These are phyloP conservation scores for Caloenas nicobarica DNA, from an alignment of 2,113 vertebrate species.

Conservation along the genomic window DNA sequence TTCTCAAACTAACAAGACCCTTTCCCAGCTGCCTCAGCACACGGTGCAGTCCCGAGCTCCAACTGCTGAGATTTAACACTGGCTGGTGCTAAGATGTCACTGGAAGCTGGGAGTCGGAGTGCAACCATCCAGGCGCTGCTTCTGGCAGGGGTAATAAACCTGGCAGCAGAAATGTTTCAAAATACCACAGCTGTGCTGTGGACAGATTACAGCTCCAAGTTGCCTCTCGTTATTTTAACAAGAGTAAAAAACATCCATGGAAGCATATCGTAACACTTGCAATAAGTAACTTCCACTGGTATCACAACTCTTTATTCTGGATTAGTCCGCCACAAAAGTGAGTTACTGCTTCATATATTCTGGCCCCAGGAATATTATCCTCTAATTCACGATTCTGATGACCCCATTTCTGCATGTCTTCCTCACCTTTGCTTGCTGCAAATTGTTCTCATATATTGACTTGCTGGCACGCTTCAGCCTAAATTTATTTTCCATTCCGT, in stretches of 20 bases:
- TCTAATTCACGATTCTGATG: background rate
- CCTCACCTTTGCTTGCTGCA: constrained; percentile 44
- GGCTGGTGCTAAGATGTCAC: constrained; percentile 11
- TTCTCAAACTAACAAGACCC: background rate
- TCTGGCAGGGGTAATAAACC: constrained; percentile 19
- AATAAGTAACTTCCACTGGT: background rate
- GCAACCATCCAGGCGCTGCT: constrained; percentile 19
- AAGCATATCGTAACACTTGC: background rate
- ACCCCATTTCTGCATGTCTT: constrained; percentile 51
- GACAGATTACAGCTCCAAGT: constrained; percentile 28
- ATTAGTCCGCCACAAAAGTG: background rate
- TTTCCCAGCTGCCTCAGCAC: background rate
- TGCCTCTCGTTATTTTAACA: constrained; percentile 32
- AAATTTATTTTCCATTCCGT: constrained; percentile 58
- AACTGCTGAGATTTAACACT: background rate
- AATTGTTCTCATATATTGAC: constrained; percentile 53
- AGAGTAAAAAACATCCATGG: constrained; percentile 15
- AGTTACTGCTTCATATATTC: background rate
- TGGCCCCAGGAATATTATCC: background rate
- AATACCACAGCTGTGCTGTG: constrained; percentile 36
- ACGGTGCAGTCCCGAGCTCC: background rate
- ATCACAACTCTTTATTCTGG: background rate
- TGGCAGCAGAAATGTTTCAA: constrained; percentile 40
- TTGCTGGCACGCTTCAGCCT: constrained; percentile 24
- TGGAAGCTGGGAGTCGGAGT: background rate